Evolutionary conservation across 1,140 invertebrate genomes (phyloP).

Genomic region (Lucilia cuprina): DNA sequence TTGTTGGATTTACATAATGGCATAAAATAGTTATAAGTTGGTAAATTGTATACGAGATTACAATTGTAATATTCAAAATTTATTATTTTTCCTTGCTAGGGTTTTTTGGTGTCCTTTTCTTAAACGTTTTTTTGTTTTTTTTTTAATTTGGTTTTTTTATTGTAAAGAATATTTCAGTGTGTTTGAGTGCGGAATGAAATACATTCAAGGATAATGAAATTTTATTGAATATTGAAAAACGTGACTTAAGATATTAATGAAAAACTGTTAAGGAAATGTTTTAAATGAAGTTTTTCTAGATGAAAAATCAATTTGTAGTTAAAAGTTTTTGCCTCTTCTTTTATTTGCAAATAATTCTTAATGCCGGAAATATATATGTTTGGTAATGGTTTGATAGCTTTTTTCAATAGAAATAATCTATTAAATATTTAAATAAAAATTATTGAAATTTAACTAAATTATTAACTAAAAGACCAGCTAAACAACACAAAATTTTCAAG

Average conservation of each 20-base stretch:
- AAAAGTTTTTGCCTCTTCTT: too few species aligned
- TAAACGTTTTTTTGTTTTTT: not conserved
- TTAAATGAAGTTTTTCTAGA: not conserved
- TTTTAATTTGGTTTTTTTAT: not conserved
- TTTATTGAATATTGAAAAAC: slow-evolving; percentile 32
- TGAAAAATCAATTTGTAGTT: too few species aligned
- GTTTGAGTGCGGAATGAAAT: not conserved
- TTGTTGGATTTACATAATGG: slow-evolving; percentile 19
- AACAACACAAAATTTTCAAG: too few species aligned
- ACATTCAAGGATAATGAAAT: slow-evolving; percentile 23
- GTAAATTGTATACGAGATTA: slow-evolving; percentile 25
- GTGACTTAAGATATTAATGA: slow-evolving; percentile 22
- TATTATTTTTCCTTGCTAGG: not conserved
- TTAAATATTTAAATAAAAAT: too few species aligned
- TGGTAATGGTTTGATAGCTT: too few species aligned
- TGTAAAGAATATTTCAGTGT: not conserved
- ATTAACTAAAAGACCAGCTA: too few species aligned
- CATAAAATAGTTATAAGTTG: slow-evolving; percentile 18
- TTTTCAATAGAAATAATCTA: too few species aligned
- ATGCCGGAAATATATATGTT: too few species aligned
- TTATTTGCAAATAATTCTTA: too few species aligned
- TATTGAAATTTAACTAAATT: too few species aligned
- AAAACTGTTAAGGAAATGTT: not conserved
- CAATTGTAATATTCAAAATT: slow-evolving; percentile 27
- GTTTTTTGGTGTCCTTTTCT: not conserved